These are phyloP conservation scores for Macrotis lagotis DNA, from an alignment of 2,113 vertebrate genomes.

Conservation along the genomic window DNA sequence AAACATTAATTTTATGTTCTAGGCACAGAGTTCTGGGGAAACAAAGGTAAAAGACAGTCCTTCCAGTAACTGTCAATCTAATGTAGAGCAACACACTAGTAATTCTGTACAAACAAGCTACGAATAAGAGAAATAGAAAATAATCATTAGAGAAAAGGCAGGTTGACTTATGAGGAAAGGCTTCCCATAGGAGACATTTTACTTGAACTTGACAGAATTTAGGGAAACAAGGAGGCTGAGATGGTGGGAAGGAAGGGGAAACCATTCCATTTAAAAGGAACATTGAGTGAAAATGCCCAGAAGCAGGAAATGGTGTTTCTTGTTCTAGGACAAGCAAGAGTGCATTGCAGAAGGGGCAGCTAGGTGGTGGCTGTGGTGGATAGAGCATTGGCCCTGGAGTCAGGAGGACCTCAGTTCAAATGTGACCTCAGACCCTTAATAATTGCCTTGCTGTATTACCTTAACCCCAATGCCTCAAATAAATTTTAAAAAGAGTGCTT, in stretches of 20 bases:
- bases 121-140: background rate
- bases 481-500: too few species aligned
- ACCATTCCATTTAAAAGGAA: background rate
- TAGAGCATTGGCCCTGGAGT: too few species aligned
- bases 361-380: too few species aligned
- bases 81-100: background rate
- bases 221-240: background rate
- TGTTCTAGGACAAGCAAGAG: background rate
- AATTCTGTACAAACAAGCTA: background rate
- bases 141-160: background rate
- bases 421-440: too few species aligned
- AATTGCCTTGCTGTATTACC: too few species aligned
- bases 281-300: background rate
- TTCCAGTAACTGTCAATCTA: background rate
- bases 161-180: background rate
- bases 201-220: background rate
- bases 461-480: too few species aligned
- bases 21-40: background rate
- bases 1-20: background rate
- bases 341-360: too few species aligned
- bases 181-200: background rate
- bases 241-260: background rate
- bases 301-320: background rate
- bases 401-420: too few species aligned
- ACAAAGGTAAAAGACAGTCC: background rate